Evolutionary conservation across 1,140 invertebrate genomes (phyloP), one percentile per base, ranked within the genome.

Genomic region (Apis florea): DNA sequence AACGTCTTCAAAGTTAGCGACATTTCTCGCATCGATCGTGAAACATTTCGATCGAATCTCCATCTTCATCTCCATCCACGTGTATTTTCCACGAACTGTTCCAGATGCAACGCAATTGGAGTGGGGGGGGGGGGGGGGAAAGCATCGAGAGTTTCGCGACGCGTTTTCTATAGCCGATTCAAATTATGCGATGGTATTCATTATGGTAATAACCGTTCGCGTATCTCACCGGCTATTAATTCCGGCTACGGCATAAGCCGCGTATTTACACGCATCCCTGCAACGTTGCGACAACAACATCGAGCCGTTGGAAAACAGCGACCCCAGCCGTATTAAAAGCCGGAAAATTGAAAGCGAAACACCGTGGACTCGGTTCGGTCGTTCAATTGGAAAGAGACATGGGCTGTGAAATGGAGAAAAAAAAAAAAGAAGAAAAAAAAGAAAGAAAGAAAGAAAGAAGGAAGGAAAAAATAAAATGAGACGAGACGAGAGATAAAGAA

Each of bases 201-300:
- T 87, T 87, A 87, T 84, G 86, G 85, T 87, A 87, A 87, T 87
- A 87, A 87, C 86, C 82, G 67, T 86, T 86, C 70, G 67, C 82
- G 78, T 86, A 87, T 86, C 85, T 81, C 86, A 79, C 78, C 78
- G 61, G 51, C 82, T 87, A 87, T 87, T 86, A 87, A 87, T 87
- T 87, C 86, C 82, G 59, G 69, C 61, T 68, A 75, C 77, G 78
- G 74, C 76, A 75, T 79, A 81, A 87, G 74, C 85, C 82, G 67
- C 51, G 70, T 84, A 86, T 87, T 87, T 86, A 84, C 83, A 70
- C n/a, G 56, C 17, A 47, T 68, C n/a, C 40, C 40, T 31, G 64
- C 2, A 15, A 24, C 53, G 56, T 13, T 64, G 53, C 51, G n/a
- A 54, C 53, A 51, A 58, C 49, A 47, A 58, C 58, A 17, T 26